These are phyloP conservation scores for Catalaphyllia jardinei DNA, from an alignment of 64 coral and sea anemone genomes.

Conservation along the genomic window DNA sequence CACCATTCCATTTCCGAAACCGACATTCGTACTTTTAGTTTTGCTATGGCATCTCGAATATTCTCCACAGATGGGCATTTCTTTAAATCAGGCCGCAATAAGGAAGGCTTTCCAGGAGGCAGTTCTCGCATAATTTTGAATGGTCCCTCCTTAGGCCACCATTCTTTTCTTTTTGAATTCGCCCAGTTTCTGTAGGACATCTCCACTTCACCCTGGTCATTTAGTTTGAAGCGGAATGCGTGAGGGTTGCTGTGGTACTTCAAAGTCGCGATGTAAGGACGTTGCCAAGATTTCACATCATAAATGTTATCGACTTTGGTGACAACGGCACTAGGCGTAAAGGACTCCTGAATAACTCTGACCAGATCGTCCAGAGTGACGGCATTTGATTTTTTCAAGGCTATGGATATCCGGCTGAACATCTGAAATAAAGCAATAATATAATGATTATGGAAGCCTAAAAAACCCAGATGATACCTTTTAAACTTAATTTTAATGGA, in stretches of 20 bases:
- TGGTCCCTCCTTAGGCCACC: not conserved
- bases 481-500: no score
- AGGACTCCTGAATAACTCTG: not conserved
- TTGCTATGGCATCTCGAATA: not conserved
- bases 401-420: slow-evolving; percentile 32
- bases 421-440: slow-evolving; percentile 16
- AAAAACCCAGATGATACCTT: no score
- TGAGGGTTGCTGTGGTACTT: slow-evolving; percentile 36
- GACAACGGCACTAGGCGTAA: slow-evolving; percentile 15
- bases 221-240: slow-evolving; percentile 34
- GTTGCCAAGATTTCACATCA: slow-evolving; percentile 34
- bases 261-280: not conserved
- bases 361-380: not conserved
- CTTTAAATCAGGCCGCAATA: slow-evolving; percentile 24
- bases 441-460: no score
- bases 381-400: not conserved
- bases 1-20: not conserved
- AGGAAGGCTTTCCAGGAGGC: not conserved
- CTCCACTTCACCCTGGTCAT: slow-evolving; percentile 2
- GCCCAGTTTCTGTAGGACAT: slow-evolving; percentile 22
- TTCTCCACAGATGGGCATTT: slow-evolving; percentile 31
- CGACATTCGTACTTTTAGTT: not conserved
- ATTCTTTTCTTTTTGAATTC: not conserved
- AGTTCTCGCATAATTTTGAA: not conserved
- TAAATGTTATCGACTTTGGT: slow-evolving; percentile 11